These are phyloP conservation scores for Silurus lanzhouensis DNA, from an alignment of 2,797 vertebrate genomes.

Conservation along the genomic window DNA sequence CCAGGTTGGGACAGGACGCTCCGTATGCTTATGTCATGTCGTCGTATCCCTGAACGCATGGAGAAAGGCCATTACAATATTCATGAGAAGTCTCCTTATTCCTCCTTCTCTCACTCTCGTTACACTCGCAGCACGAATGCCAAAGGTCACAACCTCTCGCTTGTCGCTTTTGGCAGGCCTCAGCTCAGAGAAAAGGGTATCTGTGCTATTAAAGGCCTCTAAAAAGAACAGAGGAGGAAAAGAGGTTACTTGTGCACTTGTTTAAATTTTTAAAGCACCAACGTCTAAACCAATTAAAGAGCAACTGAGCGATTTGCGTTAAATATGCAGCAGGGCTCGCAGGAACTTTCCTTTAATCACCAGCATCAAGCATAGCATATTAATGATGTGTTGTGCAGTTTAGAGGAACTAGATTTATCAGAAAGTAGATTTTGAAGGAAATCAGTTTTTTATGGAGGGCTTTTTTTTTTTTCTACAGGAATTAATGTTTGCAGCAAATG, in stretches of 20 bases:
- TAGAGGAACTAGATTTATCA: neutral
- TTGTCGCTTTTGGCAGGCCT: slow-evolving; percentile 64
- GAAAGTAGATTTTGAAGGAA: neutral
- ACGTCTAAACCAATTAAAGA: slow-evolving; percentile 78
- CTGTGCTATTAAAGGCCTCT: slow-evolving; percentile 62
- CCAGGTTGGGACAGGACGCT: slow-evolving; percentile 10
- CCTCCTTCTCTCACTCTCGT: slow-evolving; percentile 33
- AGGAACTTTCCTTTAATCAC: slow-evolving; percentile 64
- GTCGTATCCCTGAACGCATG: slow-evolving; percentile 54
- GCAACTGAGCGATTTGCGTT: slow-evolving; percentile 71
- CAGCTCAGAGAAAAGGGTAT: slow-evolving; percentile 71
- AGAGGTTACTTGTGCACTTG: slow-evolving; percentile 62
- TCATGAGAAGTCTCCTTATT: slow-evolving; percentile 63
- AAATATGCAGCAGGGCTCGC: slow-evolving; percentile 75
- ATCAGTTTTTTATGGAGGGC: too few species aligned
- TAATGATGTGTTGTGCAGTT: slow-evolving; percentile 54
- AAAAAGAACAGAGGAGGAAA: slow-evolving; percentile 58
- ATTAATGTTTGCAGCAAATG: too few species aligned
- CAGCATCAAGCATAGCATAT: slow-evolving; percentile 61
- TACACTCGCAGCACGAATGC: slow-evolving; percentile 47
- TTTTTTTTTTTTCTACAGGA: too few species aligned
- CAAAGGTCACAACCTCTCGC: slow-evolving; percentile 63
- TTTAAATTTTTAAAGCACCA: slow-evolving; percentile 77
- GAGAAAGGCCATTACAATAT: slow-evolving; percentile 71
- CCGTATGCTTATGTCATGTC: slow-evolving; percentile 64